Evolutionary conservation across 2,797 vertebrate species (phyloP), one percentile per base, ranked within the genome.

Genomic region (Sebastes iracundus): DNA sequence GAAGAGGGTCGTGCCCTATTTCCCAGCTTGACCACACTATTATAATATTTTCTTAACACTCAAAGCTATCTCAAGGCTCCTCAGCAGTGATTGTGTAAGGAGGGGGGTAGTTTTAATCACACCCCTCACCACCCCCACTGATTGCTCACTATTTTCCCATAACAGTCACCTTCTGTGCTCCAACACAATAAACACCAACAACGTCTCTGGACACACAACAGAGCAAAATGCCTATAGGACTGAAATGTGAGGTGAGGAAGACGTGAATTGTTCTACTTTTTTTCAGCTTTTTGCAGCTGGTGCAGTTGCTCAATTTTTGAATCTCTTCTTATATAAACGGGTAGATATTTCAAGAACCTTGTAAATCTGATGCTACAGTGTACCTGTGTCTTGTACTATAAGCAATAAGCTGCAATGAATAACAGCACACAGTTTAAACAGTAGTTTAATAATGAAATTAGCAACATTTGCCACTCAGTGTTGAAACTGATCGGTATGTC

Each of bases 41-140:
- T 8, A 33, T 75, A 42, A 59, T 72, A 53, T 64, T 32, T 64
- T 77, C 55, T 64, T 72, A 60, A 81, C 58, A 42, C 25, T 61
- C 59, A 27, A 20, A 59, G 27, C 13, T 7, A 25, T 56, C 58
- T 68, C 14, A 20, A 1, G 63, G 62, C 32, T 68, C 22, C 52
- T 67, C 13, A 60, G 18, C 42, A 60, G 38, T 33, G 56, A 58
- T 58, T 28, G 35, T 70, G 28, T 22, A 22, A 25, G 14, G 25
- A 10, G 27, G 20, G 13, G 22, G 12, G 35, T 38, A 20, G 7
- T 58, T 74, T 66, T 66, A 58, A 67, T 62, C 18, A 28, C 25
- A 30, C 28, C 2, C 23, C 13, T 30, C 23, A 23, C 38, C 25
- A 42, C 38, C 42, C 5, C n/a, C 20, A 30, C 5, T 25, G 53